phyloP scores from a whole-genome alignment of 2,797 vertebrate genomes.

The Poeciliopsis infans region DNA sequence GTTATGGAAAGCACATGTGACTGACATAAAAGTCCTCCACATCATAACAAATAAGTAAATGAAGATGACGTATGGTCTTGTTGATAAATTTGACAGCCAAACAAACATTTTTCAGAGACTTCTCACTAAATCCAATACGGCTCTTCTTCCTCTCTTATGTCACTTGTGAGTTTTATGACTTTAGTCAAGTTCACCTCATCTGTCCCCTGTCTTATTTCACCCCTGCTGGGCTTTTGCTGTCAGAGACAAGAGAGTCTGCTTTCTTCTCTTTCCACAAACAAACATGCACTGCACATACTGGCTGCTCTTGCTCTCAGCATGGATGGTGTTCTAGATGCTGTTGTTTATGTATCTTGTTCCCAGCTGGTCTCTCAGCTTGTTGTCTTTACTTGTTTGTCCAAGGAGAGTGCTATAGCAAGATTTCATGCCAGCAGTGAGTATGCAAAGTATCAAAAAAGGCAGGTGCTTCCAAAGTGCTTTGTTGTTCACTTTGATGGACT shows the following conservation, averaged over 20 bases:
- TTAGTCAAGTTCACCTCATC: constrained; percentile 69
- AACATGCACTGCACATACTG: constrained; percentile 16
- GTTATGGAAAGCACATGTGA: constrained; percentile 24
- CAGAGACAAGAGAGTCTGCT: constrained; percentile 30
- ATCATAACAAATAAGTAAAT: constrained; percentile 34
- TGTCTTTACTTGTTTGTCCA: constrained; percentile 64
- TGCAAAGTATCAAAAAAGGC: constrained; percentile 36
- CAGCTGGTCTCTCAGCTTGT: constrained; percentile 70
- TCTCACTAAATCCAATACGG: constrained; percentile 24
- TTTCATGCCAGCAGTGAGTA: constrained; percentile 29
- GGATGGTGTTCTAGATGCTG: constrained; percentile 48
- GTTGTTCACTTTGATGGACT: constrained; percentile 14
- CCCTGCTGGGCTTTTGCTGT: constrained; percentile 53
- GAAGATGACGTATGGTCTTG: constrained; percentile 26
- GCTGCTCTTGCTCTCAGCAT: constrained; percentile 51
- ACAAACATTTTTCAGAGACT: constrained; percentile 12
- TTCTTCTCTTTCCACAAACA: constrained; percentile 19
- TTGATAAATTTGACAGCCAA: constrained; percentile 30
- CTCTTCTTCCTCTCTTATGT: constrained; percentile 33
- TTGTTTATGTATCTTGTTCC: constrained; percentile 72
- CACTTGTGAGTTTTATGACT: constrained; percentile 59
- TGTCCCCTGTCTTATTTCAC: constrained; percentile 51
- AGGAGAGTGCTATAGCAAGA: constrained; percentile 26
- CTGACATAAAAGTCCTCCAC: constrained; percentile 29
- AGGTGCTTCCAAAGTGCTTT: constrained; percentile 49